Conservation (phyloP, 2,888 invertebrate species). For the Escarpia spicata region DNA sequence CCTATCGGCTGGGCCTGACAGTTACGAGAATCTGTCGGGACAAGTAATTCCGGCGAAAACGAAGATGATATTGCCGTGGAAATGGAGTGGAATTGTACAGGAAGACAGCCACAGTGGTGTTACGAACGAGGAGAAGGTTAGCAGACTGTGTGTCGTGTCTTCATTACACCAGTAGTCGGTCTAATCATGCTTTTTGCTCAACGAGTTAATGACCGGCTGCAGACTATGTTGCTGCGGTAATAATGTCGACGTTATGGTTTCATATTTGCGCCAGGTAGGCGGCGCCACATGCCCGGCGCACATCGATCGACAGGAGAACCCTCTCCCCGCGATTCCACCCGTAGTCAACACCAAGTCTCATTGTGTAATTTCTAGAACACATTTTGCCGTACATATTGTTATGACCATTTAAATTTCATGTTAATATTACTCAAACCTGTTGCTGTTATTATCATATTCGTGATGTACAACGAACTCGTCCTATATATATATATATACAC, state of each 20-base stretch:
- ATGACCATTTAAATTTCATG: no score
- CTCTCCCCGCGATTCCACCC: no score
- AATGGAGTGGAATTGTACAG: not conserved
- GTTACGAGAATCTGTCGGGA: not conserved
- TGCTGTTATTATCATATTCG: no score
- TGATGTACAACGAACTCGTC: no score
- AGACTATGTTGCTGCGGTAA: not conserved
- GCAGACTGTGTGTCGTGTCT: not conserved
- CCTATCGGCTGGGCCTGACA: not conserved
- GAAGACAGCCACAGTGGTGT: not conserved
- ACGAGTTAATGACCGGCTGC: not conserved
- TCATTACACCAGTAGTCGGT: not conserved
- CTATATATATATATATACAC: no score
- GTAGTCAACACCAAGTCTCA: no score
- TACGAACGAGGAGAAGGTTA: not conserved
- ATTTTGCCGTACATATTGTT: no score
- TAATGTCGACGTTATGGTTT: not conserved
- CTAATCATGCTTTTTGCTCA: not conserved
- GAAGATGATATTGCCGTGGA: not conserved
- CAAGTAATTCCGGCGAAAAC: not conserved
- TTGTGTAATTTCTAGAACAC: no score
- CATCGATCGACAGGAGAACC: no score
- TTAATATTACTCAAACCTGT: no score
- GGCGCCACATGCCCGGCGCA: no score
- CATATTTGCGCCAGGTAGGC: no score